Conservation (phyloP, 2,113 vertebrate genomes). For the Plecturocebus donacophilus region DNA sequence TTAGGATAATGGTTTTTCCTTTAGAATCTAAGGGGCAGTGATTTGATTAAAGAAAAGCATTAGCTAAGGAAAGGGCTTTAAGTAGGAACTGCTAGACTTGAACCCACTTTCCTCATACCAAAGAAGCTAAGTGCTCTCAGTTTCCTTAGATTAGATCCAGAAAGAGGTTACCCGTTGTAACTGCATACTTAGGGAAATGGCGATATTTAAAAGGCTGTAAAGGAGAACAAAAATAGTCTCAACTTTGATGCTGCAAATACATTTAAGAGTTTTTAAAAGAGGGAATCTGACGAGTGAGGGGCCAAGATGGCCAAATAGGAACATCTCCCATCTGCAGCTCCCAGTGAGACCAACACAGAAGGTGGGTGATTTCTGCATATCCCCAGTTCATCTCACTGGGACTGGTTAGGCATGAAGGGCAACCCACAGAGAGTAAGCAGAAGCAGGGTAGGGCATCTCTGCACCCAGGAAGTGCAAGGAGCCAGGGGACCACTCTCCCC, state of each 20-base stretch:
- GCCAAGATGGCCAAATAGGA: too few species aligned
- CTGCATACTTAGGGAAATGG: not conserved
- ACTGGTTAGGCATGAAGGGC: too few species aligned
- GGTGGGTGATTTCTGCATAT: too few species aligned
- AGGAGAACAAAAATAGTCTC: constrained; percentile 39
- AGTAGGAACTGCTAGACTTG: constrained; percentile 42
- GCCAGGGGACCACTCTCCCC: too few species aligned
- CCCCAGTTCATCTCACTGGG: too few species aligned
- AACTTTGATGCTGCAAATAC: constrained; percentile 5
- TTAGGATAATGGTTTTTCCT: not conserved
- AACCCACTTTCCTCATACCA: constrained; percentile 58
- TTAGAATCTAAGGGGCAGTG: not conserved
- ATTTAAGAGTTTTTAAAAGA: constrained; percentile 33
- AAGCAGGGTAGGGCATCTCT: too few species aligned
- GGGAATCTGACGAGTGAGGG: too few species aligned
- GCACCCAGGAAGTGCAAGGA: too few species aligned
- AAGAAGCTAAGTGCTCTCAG: constrained; percentile 47
- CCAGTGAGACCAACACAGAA: too few species aligned
- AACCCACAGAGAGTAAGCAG: too few species aligned
- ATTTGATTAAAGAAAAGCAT: constrained; percentile 46
- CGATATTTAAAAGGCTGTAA: constrained; percentile 26
- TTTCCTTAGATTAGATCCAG: not conserved
- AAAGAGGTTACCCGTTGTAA: constrained; percentile 25
- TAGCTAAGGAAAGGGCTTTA: constrained; percentile 33
- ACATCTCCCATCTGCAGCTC: too few species aligned